Conservation (phyloP, 2,888 invertebrate species). For the Chrysomela aeneicollis region DNA sequence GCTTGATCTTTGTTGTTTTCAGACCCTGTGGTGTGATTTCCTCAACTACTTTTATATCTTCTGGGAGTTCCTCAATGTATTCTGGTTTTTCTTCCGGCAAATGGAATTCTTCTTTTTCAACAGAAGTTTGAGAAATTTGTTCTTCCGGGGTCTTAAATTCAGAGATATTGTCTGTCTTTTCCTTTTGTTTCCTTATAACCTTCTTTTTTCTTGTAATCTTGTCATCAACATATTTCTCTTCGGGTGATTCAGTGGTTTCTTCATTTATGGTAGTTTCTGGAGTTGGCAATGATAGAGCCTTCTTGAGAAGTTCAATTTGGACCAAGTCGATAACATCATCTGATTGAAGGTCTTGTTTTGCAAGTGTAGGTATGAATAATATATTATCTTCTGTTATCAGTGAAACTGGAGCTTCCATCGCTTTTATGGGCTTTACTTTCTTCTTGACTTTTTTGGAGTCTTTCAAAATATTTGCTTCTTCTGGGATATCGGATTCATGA, state of each 20-base stretch:
- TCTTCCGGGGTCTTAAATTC: constrained; percentile 45
- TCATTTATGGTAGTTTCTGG: constrained; percentile 27
- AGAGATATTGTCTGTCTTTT: constrained; percentile 56
- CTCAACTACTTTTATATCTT: constrained; percentile 32
- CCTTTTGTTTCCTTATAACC: constrained; percentile 59
- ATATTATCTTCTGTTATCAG: constrained; percentile 46
- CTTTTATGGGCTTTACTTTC: constrained; percentile 34
- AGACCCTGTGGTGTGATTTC: constrained; percentile 33
- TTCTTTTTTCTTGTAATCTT: constrained; percentile 57
- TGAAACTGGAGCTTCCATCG: constrained; percentile 15
- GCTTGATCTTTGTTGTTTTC: constrained; percentile 53
- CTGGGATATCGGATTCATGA: constrained; percentile 50
- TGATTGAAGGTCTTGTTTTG: constrained; percentile 52
- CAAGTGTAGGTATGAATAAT: constrained; percentile 50
- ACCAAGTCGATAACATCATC: constrained; percentile 52
- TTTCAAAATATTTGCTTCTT: constrained; percentile 38
- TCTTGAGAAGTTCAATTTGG: constrained; percentile 52
- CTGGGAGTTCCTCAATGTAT: constrained; percentile 43
- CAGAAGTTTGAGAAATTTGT: constrained; percentile 51
- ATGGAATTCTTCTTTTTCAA: constrained; percentile 47
- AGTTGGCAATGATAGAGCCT: constrained; percentile 46
- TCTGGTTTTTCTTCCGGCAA: constrained; percentile 51
- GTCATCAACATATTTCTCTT: constrained; percentile 22
- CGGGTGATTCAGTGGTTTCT: constrained; percentile 30
- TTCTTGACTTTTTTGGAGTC: constrained; percentile 45